phyloP scores from a whole-genome alignment of 2,888 invertebrate species.

The Phragmatobia fuliginosa region DNA sequence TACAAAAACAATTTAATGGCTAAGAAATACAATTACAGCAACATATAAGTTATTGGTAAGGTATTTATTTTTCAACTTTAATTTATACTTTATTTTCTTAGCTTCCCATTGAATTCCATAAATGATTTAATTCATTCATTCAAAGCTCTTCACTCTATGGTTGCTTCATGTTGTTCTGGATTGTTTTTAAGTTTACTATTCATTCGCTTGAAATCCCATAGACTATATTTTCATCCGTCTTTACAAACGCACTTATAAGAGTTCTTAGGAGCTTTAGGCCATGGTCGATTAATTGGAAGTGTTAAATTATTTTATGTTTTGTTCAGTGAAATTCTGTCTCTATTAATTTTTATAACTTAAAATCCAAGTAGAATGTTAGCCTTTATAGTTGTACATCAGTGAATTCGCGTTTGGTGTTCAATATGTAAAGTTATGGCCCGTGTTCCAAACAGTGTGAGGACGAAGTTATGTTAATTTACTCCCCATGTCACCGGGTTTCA shows the following conservation, averaged over 20 bases:
- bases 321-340: slow-evolving; percentile 49
- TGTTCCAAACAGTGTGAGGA: slow-evolving; percentile 74
- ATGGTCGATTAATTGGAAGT: slow-evolving; percentile 67
- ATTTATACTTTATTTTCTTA: background rate
- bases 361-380: slow-evolving; percentile 62
- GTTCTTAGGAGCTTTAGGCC: slow-evolving; percentile 59
- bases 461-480: slow-evolving; percentile 82
- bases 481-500: slow-evolving; percentile 81
- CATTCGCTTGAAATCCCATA: slow-evolving; percentile 36
- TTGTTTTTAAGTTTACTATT: slow-evolving; percentile 30
- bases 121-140: slow-evolving; percentile 18
- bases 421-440: slow-evolving; percentile 70
- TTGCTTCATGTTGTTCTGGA: slow-evolving; percentile 21
- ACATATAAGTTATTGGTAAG: background rate
- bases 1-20: background rate
- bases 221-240: slow-evolving; percentile 42
- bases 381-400: slow-evolving; percentile 51
- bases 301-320: slow-evolving; percentile 64
- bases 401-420: slow-evolving; percentile 55
- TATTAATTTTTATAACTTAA: slow-evolving; percentile 66
- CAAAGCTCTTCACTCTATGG: slow-evolving; percentile 31
- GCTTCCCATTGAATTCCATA: slow-evolving; percentile 33
- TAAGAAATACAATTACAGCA: background rate
- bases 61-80: background rate
- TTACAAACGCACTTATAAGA: slow-evolving; percentile 50